These are phyloP conservation scores for Herminia tarsipennalis DNA, from an alignment of 2,888 invertebrate genomes.

Conservation along the genomic window DNA sequence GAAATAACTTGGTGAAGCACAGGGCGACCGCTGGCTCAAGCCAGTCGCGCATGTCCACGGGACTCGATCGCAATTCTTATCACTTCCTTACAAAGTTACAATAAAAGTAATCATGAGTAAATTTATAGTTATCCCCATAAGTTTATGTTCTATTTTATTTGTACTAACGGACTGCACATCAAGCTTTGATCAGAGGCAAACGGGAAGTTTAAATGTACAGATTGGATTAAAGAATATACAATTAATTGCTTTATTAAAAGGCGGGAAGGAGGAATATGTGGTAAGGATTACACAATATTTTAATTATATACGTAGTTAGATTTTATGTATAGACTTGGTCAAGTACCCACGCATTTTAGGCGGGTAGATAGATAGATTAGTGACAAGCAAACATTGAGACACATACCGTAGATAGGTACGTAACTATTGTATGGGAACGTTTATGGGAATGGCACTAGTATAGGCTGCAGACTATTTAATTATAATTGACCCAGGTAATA, in stretches of 20 bases:
- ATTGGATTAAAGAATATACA: conserved; percentile 92
- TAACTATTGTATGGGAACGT: too few relatives aligned
- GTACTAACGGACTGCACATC: conserved; percentile 49
- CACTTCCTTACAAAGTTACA: conserved; percentile 8
- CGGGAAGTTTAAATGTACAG: conserved; percentile 92
- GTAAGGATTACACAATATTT: conserved; percentile 64
- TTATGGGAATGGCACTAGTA: too few relatives aligned
- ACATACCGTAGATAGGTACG: too few relatives aligned
- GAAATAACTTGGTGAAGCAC: conserved; percentile 77
- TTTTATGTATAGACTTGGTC: too few relatives aligned
- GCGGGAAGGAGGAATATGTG: conserved; percentile 87
- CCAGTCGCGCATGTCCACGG: conserved; percentile 66
- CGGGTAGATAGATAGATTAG: too few relatives aligned
- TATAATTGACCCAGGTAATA: too few relatives aligned
- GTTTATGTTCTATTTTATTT: conserved; percentile 43
- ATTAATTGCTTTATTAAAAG: conserved; percentile 88
- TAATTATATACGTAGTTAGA: too few relatives aligned
- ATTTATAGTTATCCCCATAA: conserved; percentile 33
- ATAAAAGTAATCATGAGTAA: conserved; percentile 44
- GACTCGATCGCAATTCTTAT: conserved; percentile 58
- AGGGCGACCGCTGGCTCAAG: conserved; percentile 59
- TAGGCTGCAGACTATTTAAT: too few relatives aligned
- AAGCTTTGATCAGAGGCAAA: conserved; percentile 89
- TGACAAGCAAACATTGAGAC: too few relatives aligned
- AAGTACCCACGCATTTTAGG: too few relatives aligned